Conservation (phyloP, 2,888 invertebrate genomes). For the Micoletzkya japonica region DNA sequence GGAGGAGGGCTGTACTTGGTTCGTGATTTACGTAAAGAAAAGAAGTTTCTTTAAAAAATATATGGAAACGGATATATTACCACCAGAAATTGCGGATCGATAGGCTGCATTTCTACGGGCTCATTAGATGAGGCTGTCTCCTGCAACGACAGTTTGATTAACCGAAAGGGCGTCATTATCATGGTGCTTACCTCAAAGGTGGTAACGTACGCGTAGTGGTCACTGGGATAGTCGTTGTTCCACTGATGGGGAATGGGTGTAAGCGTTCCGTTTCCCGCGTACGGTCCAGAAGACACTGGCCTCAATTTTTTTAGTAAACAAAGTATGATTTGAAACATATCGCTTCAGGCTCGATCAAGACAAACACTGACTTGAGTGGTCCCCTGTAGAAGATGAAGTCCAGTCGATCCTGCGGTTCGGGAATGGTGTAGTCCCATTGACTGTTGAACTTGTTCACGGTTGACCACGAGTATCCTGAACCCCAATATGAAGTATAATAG, state of each 20-base stretch:
- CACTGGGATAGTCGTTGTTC: constrained; percentile 60
- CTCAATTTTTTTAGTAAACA: neutral
- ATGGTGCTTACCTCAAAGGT: constrained; percentile 47
- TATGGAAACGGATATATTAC: no score
- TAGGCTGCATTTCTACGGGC: no score
- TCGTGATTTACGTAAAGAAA: no score
- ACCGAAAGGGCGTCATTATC: no score
- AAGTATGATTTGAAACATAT: neutral
- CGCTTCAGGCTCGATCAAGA: no score
- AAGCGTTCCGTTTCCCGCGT: constrained; percentile 47
- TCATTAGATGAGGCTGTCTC: no score
- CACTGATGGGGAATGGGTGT: constrained; percentile 52
- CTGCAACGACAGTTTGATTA: no score
- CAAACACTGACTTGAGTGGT: constrained; percentile 23
- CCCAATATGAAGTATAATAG: neutral
- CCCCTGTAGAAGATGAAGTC: constrained; percentile 50
- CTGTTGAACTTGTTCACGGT: constrained; percentile 37
- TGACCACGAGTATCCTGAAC: constrained; percentile 47
- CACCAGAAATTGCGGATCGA: no score
- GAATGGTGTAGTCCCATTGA: constrained; percentile 41
- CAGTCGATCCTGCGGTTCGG: constrained; percentile 54
- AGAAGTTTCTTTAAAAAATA: no score
- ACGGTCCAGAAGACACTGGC: constrained; percentile 32
- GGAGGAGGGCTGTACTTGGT: no score
- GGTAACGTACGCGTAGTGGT: constrained; percentile 58